phyloP scores from a whole-genome alignment of 1,140 invertebrate genomes.

The Leptinotarsa lineolata region DNA sequence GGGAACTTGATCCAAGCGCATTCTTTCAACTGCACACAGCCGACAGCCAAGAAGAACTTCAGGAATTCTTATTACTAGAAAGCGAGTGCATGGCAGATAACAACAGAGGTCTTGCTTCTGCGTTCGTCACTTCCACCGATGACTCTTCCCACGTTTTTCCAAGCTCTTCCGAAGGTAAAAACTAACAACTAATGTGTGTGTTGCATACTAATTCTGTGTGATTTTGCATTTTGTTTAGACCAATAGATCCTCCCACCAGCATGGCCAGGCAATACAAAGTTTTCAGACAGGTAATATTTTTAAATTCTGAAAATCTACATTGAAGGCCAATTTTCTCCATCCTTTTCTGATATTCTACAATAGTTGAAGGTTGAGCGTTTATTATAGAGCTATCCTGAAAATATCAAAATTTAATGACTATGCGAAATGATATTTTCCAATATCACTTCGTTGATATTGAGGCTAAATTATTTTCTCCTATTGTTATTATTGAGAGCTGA shows the following conservation, averaged over 20 bases:
- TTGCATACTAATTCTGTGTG: constrained; percentile 40
- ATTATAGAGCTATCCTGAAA: no score
- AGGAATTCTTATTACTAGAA: constrained; percentile 68
- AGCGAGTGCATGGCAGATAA: constrained; percentile 64
- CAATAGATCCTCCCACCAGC: constrained; percentile 36
- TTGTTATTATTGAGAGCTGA: no score
- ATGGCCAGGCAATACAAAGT: constrained; percentile 39
- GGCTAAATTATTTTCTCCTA: no score
- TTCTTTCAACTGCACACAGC: constrained; percentile 65
- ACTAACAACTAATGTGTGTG: constrained; percentile 38
- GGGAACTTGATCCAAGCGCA: constrained; percentile 63
- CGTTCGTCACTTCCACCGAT: constrained; percentile 49
- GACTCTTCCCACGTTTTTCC: constrained; percentile 17
- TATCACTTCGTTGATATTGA: no score
- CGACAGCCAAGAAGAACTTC: constrained; percentile 68
- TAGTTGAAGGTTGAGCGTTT: no score
- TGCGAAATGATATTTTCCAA: no score
- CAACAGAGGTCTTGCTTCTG: constrained; percentile 57
- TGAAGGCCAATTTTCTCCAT: no score
- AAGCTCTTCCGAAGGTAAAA: constrained; percentile 37
- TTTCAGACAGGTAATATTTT: constrained; percentile 36
- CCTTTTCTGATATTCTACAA: no score
- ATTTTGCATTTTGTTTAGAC: constrained; percentile 40
- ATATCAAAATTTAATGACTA: no score
- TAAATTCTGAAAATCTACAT: neutral